Conservation (phyloP, 2,888 invertebrate genomes). For the Eupithecia subfuscata region DNA sequence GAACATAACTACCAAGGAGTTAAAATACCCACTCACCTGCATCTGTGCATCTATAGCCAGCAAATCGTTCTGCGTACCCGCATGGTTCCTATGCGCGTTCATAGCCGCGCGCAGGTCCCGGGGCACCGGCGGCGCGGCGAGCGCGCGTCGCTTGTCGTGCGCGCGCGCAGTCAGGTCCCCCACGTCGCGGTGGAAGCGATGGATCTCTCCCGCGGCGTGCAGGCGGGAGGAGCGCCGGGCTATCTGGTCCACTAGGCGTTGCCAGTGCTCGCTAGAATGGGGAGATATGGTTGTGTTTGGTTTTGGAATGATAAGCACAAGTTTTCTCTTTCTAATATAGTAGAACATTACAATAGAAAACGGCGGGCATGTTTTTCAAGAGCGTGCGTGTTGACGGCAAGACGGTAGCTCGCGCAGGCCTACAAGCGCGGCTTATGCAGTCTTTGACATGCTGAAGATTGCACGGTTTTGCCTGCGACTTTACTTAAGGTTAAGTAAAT, state of each 20-base stretch:
- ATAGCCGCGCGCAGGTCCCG: slow-evolving; percentile 94
- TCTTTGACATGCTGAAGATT: too few relatives aligned
- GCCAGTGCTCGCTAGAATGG: slow-evolving; percentile 89
- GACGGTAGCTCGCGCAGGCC: too few relatives aligned
- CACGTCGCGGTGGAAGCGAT: slow-evolving; percentile 98
- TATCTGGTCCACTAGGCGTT: slow-evolving; percentile 93
- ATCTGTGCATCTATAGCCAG: slow-evolving; percentile 90
- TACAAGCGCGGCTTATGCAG: too few relatives aligned
- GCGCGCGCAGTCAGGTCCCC: slow-evolving; percentile 95
- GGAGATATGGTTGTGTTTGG: neutral
- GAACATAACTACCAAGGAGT: neutral
- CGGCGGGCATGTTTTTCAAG: too few relatives aligned
- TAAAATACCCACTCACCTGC: slow-evolving; percentile 45
- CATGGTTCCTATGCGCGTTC: slow-evolving; percentile 92
- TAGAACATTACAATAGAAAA: too few relatives aligned
- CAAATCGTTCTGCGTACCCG: slow-evolving; percentile 96
- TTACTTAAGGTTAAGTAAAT: too few relatives aligned
- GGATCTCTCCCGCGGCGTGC: slow-evolving; percentile 97
- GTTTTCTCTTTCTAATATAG: too few relatives aligned
- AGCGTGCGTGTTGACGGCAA: too few relatives aligned
- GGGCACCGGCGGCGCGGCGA: slow-evolving; percentile 88
- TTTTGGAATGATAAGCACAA: neutral
- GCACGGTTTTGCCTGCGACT: too few relatives aligned
- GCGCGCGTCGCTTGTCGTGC: slow-evolving; percentile 92
- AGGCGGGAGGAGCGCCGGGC: slow-evolving; percentile 93